Conservation (phyloP, 2,797 vertebrate genomes). For the Gastrophryne carolinensis region DNA sequence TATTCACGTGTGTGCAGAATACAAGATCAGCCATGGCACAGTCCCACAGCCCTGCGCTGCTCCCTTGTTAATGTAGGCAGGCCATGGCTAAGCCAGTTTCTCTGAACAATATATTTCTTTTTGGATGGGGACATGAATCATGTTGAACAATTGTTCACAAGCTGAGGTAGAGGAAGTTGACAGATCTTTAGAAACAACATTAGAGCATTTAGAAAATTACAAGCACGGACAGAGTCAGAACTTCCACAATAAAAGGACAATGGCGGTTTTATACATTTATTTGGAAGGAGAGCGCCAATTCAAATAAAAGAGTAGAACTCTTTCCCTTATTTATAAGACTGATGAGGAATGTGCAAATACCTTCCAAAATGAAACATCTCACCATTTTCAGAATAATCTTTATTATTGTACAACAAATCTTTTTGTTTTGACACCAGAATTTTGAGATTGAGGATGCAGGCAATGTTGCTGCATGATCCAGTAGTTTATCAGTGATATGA, state of each 20-base stretch:
- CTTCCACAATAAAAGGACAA: constrained; percentile 15
- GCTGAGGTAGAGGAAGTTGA: constrained; percentile 74
- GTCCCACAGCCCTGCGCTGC: constrained; percentile 78
- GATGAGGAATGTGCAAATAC: too few species aligned
- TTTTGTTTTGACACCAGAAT: too few species aligned
- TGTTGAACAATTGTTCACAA: constrained; percentile 76
- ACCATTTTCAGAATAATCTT: too few species aligned
- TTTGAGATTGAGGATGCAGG: too few species aligned
- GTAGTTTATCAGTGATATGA: too few species aligned
- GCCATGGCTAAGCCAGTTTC: constrained; percentile 77
- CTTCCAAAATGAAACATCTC: too few species aligned
- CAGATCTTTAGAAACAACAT: constrained; percentile 74
- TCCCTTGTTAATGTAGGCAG: constrained; percentile 78
- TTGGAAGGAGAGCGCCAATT: constrained; percentile 7
- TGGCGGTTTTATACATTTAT: constrained; percentile 3
- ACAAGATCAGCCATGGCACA: constrained; percentile 76
- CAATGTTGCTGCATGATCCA: too few species aligned
- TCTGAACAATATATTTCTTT: constrained; percentile 82
- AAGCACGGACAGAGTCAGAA: constrained; percentile 39
- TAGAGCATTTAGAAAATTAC: constrained; percentile 35
- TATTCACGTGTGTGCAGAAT: constrained; percentile 67
- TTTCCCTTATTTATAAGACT: too few species aligned
- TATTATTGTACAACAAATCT: too few species aligned
- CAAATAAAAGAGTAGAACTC: too few species aligned
- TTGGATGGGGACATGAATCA: constrained; percentile 82